Percentiles rank a stretch among this genome's conserved stretches.
phyloP scores from a whole-genome alignment of 2,888 invertebrate species.

The Idaea aversata region DNA sequence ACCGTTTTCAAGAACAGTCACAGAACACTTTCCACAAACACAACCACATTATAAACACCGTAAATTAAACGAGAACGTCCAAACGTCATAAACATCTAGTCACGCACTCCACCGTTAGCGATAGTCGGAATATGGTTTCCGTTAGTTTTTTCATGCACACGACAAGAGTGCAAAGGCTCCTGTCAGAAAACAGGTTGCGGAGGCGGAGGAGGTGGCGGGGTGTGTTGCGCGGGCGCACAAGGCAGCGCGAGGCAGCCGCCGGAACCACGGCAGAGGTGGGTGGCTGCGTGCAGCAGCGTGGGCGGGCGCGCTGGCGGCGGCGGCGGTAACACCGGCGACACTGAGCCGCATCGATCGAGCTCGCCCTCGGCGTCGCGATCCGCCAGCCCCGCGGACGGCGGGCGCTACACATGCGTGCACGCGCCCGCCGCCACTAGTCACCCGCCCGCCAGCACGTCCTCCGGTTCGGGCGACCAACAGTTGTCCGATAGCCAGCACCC shows the following conservation, averaged over 20 bases:
- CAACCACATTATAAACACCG: constrained; percentile 40
- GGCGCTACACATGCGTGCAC: constrained; percentile 80
- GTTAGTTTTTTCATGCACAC: constrained; percentile 66
- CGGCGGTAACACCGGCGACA: constrained; percentile 66
- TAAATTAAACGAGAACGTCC: constrained; percentile 28
- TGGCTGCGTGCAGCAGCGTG: constrained; percentile 60
- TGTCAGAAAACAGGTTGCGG: constrained; percentile 60
- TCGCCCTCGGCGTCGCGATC: constrained; percentile 53
- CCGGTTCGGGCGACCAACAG: constrained; percentile 89
- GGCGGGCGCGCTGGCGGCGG: constrained; percentile 56
- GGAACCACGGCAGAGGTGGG: constrained; percentile 62
- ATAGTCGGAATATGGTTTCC: constrained; percentile 62
- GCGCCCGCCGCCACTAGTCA: constrained; percentile 85
- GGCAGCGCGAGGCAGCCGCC: constrained; percentile 59
- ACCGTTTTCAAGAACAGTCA: constrained; percentile 50
- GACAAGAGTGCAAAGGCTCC: constrained; percentile 57
- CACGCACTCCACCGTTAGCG: constrained; percentile 62
- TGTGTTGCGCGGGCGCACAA: constrained; percentile 50
- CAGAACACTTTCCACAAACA: constrained; percentile 48
- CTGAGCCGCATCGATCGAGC: constrained; percentile 57
- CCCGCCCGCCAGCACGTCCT: constrained; percentile 83
- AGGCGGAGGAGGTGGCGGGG: constrained; percentile 39
- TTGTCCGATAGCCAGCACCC: constrained; percentile 89
- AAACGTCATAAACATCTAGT: constrained; percentile 29
- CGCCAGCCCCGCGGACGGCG: constrained; percentile 67